Evolutionary conservation across 1,140 invertebrate genomes (phyloP).

Genomic region (Chelonus insularis): DNA sequence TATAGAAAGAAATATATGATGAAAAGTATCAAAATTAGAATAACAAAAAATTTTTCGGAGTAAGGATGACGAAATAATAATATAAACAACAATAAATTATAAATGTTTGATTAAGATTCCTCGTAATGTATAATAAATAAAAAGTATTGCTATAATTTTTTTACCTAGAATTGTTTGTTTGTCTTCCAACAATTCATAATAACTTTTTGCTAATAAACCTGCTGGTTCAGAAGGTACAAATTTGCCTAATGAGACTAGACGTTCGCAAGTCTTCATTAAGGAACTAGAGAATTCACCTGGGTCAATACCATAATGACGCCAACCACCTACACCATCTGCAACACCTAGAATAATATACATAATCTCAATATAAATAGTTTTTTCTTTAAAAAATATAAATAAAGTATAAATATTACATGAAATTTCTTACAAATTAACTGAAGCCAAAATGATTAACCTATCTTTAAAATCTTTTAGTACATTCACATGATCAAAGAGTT

Average conservation of each 20-base stretch:
- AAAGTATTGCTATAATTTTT: too few species aligned
- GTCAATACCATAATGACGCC: slow-evolving; percentile 96
- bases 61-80: too few species aligned
- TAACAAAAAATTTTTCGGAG: too few species aligned
- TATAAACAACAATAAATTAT: too few species aligned
- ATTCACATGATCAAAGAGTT: background rate
- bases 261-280: slow-evolving; percentile 92
- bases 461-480: background rate
- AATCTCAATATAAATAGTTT: slow-evolving; percentile 1
- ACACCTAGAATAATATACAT: slow-evolving; percentile 70
- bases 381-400: too few species aligned
- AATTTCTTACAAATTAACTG: too few species aligned
- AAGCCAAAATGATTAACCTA: too few species aligned
- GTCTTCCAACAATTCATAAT: slow-evolving; percentile 88
- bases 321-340: slow-evolving; percentile 97
- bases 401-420: background rate
- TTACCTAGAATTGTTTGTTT: slow-evolving; percentile 89
- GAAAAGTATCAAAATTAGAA: too few species aligned
- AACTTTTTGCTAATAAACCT: slow-evolving; percentile 83
- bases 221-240: slow-evolving; percentile 86
- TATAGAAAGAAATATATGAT: too few species aligned
- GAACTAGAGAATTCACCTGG: slow-evolving; percentile 92
- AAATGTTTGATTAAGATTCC: too few species aligned
- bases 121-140: too few species aligned
- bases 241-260: slow-evolving; percentile 83